Percentiles rank a stretch among this genome's conserved stretches.
Evolutionary conservation across 2,797 vertebrate genomes (phyloP).

Genomic region (Steatocranus sp.): DNA sequence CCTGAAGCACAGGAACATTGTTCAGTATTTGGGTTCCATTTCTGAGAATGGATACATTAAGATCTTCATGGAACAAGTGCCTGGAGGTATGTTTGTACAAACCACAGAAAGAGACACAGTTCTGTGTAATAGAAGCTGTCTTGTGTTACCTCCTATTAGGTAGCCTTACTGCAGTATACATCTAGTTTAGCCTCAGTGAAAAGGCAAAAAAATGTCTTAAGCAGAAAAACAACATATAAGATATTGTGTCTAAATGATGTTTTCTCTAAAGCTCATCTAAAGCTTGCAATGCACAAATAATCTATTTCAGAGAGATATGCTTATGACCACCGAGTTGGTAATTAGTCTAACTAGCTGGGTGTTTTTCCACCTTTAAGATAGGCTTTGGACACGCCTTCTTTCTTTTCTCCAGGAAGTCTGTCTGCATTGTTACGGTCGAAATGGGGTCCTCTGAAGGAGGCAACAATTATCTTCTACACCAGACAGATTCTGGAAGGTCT

Average conservation of each 20-base stretch:
- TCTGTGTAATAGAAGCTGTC: background rate
- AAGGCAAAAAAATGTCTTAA: background rate
- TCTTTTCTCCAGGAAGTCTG: slow-evolving; percentile 85
- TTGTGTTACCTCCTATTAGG: background rate
- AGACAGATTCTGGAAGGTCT: slow-evolving; percentile 97
- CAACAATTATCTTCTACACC: slow-evolving; percentile 98
- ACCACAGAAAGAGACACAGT: background rate
- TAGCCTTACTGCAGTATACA: background rate
- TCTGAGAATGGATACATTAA: slow-evolving; percentile 98
- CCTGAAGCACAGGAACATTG: slow-evolving; percentile 98
- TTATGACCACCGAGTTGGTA: slow-evolving; percentile 14
- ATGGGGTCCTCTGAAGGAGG: slow-evolving; percentile 97
- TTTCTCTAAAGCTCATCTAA: background rate
- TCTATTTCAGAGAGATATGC: background rate
- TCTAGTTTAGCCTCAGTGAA: background rate
- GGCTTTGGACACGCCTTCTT: slow-evolving; percentile 42
- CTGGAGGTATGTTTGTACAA: slow-evolving; percentile 83
- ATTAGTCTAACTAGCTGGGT: slow-evolving; percentile 37
- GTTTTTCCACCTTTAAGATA: slow-evolving; percentile 43
- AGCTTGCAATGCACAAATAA: background rate
- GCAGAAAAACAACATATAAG: background rate
- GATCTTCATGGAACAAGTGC: slow-evolving; percentile 99
- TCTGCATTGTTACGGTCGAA: slow-evolving; percentile 94
- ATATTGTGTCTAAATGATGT: background rate
- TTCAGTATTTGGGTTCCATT: slow-evolving; percentile 96